Conservation (phyloP, 2,113 vertebrate genomes). For the Takifugu flavidus region DNA sequence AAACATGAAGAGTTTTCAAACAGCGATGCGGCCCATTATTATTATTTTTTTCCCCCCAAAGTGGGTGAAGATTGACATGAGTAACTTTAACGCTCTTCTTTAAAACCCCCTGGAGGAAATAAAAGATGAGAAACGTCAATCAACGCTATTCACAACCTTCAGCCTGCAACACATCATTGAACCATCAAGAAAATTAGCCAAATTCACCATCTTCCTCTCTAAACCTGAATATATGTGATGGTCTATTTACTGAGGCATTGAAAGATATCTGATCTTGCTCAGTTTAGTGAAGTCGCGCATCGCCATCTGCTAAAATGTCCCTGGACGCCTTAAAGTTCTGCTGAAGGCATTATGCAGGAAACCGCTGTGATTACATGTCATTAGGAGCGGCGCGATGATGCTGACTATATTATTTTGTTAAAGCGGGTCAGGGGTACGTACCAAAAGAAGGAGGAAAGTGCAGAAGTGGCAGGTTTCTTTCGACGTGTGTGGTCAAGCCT, state of each 20-base stretch:
- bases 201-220: conserved; percentile 40
- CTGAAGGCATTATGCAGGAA: conserved; percentile 60
- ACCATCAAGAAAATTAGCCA: conserved; percentile 45
- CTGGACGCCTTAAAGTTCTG: conserved; percentile 49
- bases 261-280: conserved; percentile 34
- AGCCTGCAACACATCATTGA: conserved; percentile 21
- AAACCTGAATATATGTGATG: conserved; percentile 36
- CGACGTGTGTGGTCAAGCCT: conserved; percentile 61
- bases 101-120: conserved; percentile 21
- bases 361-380: conserved; percentile 65
- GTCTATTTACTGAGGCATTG: conserved; percentile 43
- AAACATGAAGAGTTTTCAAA: conserved; percentile 61
- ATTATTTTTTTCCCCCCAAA: conserved; percentile 13
- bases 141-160: conserved; percentile 44
- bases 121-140: conserved; percentile 34
- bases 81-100: conserved; percentile 47
- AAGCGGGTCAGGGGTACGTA: conserved; percentile 68
- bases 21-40: conserved; percentile 43
- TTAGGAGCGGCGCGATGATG: conserved; percentile 60
- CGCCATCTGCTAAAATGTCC: conserved; percentile 63
- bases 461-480: conserved; percentile 56
- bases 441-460: conserved; percentile 57
- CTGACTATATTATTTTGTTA: conserved; percentile 59
- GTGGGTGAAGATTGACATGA: conserved; percentile 57
- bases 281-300: conserved; percentile 54